phyloP scores from a whole-genome alignment of 2,113 vertebrate genomes.

The Thalassarche chlororhynchos region DNA sequence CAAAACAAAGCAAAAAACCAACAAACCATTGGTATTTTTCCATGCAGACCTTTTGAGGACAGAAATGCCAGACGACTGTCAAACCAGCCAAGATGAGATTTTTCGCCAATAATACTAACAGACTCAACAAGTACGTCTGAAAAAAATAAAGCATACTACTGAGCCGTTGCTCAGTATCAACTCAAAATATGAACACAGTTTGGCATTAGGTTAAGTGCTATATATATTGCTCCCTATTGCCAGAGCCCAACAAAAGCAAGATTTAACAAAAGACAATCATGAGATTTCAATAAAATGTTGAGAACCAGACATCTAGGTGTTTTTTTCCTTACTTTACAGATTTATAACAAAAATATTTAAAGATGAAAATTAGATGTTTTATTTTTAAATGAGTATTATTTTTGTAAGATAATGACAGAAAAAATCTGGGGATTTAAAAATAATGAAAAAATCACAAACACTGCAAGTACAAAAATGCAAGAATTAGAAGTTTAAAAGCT shows the following conservation, averaged over 20 bases:
- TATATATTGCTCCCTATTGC: not conserved
- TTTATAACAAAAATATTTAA: not conserved
- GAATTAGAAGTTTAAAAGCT: not conserved
- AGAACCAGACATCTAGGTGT: not conserved
- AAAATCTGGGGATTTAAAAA: not conserved
- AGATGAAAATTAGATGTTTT: not conserved
- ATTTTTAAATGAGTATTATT: not conserved
- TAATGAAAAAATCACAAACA: not conserved
- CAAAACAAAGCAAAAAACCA: not conserved
- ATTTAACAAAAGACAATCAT: not conserved
- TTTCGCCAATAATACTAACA: not conserved
- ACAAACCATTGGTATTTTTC: not conserved
- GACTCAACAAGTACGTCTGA: not conserved
- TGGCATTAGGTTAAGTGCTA: not conserved
- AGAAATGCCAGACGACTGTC: not conserved
- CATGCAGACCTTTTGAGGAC: not conserved
- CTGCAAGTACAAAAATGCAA: not conserved
- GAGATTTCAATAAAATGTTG: not conserved
- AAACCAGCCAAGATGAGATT: not conserved
- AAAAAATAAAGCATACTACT: not conserved
- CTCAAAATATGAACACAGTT: not conserved
- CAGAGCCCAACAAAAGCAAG: not conserved
- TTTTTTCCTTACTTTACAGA: not conserved
- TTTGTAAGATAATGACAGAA: not conserved
- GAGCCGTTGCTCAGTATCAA: not conserved